A percentile compares a stretch with the other conserved stretches of the same genome.
Conservation (phyloP, 2,888 invertebrate genomes). For the Cosmopolites sordidus region DNA sequence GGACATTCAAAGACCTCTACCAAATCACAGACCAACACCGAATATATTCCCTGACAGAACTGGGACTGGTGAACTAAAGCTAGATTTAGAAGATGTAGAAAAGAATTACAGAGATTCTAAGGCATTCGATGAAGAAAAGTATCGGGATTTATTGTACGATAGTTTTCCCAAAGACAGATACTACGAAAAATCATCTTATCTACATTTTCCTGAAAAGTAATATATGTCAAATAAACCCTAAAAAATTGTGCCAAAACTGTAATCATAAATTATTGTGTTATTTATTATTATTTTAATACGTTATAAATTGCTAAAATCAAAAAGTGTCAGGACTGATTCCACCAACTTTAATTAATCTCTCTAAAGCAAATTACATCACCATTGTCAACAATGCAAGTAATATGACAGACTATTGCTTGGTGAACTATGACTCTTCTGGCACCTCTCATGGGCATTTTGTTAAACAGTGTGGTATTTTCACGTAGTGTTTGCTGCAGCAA, state of each 20-base stretch:
- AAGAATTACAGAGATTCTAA: constrained; percentile 13
- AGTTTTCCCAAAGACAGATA: constrained; percentile 19
- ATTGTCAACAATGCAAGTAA: too few relatives aligned
- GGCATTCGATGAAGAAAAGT: constrained; percentile 14
- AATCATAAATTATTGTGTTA: background rate
- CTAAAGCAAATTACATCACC: too few relatives aligned
- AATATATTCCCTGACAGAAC: constrained; percentile 54
- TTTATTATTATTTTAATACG: too few relatives aligned
- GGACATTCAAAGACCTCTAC: constrained; percentile 39
- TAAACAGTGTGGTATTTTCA: too few relatives aligned
- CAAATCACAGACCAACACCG: constrained; percentile 37
- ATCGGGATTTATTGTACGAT: constrained; percentile 17
- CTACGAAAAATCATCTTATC: background rate
- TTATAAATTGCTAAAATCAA: too few relatives aligned
- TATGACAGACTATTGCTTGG: too few relatives aligned
- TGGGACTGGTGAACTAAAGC: constrained; percentile 51
- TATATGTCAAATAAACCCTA: background rate
- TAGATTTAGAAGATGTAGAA: constrained; percentile 39
- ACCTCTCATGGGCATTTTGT: too few relatives aligned
- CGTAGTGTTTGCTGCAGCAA: too few relatives aligned
- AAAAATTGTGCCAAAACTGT: background rate
- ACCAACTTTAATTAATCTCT: too few relatives aligned
- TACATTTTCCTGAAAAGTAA: constrained; percentile 17
- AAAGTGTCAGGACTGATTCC: too few relatives aligned
- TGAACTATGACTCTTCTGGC: too few relatives aligned